Percentiles rank a stretch among this genome's conserved stretches.
Conservation (phyloP, 2,888 invertebrate genomes). For the Coenonympha arcania region DNA sequence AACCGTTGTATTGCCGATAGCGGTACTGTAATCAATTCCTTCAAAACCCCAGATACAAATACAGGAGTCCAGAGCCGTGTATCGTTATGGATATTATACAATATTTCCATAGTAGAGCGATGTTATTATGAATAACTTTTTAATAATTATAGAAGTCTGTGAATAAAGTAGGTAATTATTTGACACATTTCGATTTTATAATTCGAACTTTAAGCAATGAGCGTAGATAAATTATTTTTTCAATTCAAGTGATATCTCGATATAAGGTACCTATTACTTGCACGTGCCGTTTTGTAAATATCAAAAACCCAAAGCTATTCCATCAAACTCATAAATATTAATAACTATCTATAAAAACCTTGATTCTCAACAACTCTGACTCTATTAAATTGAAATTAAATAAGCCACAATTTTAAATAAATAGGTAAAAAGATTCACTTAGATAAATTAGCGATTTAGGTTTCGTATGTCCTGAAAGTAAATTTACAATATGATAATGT, state of each 20-base stretch:
- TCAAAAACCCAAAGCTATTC: not conserved
- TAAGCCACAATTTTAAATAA: not conserved
- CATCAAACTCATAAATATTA: constrained; percentile 2
- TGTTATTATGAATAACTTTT: too few species aligned
- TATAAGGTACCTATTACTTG: not conserved
- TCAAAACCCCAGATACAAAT: too few species aligned
- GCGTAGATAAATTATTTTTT: not conserved
- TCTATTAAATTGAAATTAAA: not conserved
- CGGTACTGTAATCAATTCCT: too few species aligned
- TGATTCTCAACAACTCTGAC: not conserved
- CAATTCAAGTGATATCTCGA: not conserved
- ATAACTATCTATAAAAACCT: not conserved
- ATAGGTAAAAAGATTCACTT: not conserved
- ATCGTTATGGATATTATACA: too few species aligned
- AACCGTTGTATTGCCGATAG: too few species aligned
- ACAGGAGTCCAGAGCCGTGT: too few species aligned
- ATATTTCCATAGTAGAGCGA: too few species aligned
- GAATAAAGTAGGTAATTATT: too few species aligned
- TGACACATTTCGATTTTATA: too few species aligned
- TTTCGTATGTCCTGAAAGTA: not conserved
- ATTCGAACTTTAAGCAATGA: too few species aligned
- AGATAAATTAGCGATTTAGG: not conserved
- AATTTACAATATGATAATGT: too few species aligned
- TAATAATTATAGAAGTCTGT: too few species aligned
- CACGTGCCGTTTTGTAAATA: constrained; percentile 2